Evolutionary conservation across 2,113 vertebrate genomes (phyloP).

Genomic region (Lepus americanus): DNA sequence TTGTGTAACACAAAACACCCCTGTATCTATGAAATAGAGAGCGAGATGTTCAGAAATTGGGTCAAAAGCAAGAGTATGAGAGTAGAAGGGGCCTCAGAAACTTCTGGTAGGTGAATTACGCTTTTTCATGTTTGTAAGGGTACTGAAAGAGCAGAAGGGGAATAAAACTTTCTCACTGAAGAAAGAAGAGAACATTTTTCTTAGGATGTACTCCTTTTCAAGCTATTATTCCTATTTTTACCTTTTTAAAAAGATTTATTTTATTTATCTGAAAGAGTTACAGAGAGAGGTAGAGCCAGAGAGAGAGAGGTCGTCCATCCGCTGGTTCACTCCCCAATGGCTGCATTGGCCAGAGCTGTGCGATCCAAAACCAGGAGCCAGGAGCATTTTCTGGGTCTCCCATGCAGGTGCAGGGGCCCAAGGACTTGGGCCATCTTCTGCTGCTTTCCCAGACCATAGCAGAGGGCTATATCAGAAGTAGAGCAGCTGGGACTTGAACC

Average conservation of each 20-base stretch:
- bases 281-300: too few relatives aligned
- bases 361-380: too few relatives aligned
- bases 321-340: too few relatives aligned
- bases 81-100: background rate
- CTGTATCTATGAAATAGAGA: background rate
- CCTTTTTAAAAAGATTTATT: background rate
- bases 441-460: too few relatives aligned
- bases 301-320: too few relatives aligned
- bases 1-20: background rate
- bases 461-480: too few relatives aligned
- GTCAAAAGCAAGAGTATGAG: background rate
- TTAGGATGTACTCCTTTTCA: background rate
- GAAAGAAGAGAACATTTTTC: slow-evolving; percentile 84
- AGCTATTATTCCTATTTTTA: slow-evolving; percentile 18
- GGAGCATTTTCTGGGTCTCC: too few relatives aligned
- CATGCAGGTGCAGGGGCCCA: too few relatives aligned
- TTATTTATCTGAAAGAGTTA: too few relatives aligned
- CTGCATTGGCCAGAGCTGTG: too few relatives aligned
- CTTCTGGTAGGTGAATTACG: background rate
- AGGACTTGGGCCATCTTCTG: too few relatives aligned
- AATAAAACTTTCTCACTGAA: slow-evolving; percentile 84
- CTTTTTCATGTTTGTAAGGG: slow-evolving; percentile 43
- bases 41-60: background rate
- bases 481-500: too few relatives aligned
- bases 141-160: slow-evolving; percentile 78